Base-by-base conservation (phyloP, 2,888 invertebrate genomes). In the Nomada ruficornis region DNA sequence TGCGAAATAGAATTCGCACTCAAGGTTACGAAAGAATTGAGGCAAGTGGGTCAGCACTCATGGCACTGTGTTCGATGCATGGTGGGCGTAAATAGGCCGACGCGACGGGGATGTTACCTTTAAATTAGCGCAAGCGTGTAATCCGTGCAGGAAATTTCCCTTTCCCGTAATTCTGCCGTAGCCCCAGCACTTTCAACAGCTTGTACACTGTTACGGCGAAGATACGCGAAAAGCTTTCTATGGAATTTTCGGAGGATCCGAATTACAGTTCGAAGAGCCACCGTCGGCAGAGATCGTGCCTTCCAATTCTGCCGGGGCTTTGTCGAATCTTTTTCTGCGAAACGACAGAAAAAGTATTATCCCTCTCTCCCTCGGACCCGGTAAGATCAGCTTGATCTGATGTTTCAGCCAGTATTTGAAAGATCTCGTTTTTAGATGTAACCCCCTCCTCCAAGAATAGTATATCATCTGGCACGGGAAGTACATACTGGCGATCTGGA, bases 21-120 rank as follows among this genome's bases (percentile, higher is more conserved):
- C 70, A 81, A 87, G 82, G 82, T 82, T 73, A 79, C 78, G 78
- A 73, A 83, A 81, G 70, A 80, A 88, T 87, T 70, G 83, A 62
- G 87, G 88, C 82, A 87, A 87, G 77, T 84, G 77, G 88, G 88
- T 86, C 88, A 81, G 70, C 15, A 62, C 70, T 72, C 77, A 78
- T 72, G 79, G 47, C 72, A 80, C 73, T 77, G 83, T 79, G 62
- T 72, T 69, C 82, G 60, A 69, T 65, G 72, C 60, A 68, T 50
- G 44, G 84, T 86, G 72, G 80, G 86, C 77, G 87, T 88, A 88
- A 86, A 86, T 82, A 75, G 83, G 71, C 59, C 75, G 62, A 57
- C 36, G 54, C 20, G n/a, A 23, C 65, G 44, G 3, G 42, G 42
- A 55, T 63, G 76, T 67, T 77, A 76, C 77, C 82, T 80, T 85